Evolutionary conservation across 2,888 invertebrate species (phyloP).

Genomic region (Caenorhabditis plicata): DNA sequence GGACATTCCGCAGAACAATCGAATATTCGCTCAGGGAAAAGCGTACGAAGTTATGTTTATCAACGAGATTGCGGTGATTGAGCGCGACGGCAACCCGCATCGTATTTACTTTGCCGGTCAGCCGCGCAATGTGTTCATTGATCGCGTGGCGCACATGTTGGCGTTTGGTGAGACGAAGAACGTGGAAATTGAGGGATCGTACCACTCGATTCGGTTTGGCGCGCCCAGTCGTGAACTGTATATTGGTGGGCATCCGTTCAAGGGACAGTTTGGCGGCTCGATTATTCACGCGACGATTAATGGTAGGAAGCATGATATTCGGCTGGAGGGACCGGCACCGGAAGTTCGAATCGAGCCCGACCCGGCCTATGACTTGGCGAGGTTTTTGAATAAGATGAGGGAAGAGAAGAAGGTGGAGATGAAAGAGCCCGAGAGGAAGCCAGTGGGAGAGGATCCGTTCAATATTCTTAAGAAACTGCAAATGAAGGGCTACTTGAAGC

Average conservation of each 20-base stretch:
- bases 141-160: conserved; percentile 51
- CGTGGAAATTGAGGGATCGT: conserved; percentile 66
- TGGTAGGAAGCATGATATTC: conserved; percentile 77
- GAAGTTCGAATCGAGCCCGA: conserved; percentile 85
- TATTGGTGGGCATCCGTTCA: conserved; percentile 85
- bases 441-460: conserved; percentile 16
- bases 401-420: conserved; percentile 29
- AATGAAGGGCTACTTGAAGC: conserved; percentile 6
- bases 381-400: conserved; percentile 39
- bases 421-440: conserved; percentile 15
- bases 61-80: conserved; percentile 61
- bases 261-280: conserved; percentile 80
- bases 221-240: conserved; percentile 87
- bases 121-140: conserved; percentile 62
- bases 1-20: conserved; percentile 63
- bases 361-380: conserved; percentile 76
- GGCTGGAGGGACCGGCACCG: conserved; percentile 86
- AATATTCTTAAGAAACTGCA: conserved; percentile 19
- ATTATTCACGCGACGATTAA: conserved; percentile 80
- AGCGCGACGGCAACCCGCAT: conserved; percentile 64
- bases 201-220: conserved; percentile 79
- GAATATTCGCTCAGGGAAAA: conserved; percentile 65
- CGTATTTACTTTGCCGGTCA: conserved; percentile 60
- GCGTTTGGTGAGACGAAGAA: conserved; percentile 56
- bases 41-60: conserved; percentile 65